Evolutionary conservation across 2,113 vertebrate genomes (phyloP).

Genomic region (Castor canadensis): DNA sequence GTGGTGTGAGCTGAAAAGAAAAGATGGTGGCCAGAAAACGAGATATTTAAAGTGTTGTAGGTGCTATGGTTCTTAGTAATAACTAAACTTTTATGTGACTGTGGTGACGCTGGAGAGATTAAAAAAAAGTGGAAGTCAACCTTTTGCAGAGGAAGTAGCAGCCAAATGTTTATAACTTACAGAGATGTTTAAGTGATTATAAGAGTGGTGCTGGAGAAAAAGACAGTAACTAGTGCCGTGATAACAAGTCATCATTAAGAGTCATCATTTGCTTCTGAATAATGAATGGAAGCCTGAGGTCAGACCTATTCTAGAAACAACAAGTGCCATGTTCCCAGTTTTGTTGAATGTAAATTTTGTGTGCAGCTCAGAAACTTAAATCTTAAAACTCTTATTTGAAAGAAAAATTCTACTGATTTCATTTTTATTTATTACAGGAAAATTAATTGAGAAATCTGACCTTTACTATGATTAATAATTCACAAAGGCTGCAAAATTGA

Average conservation of each 20-base stretch:
- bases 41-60: neutral
- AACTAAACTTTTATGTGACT: neutral
- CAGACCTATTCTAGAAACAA: neutral
- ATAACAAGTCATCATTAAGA: neutral
- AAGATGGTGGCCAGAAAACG: neutral
- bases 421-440: neutral
- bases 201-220: neutral
- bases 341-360: neutral
- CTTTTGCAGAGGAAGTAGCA: neutral
- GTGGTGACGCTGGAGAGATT: neutral
- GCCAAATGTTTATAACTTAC: neutral
- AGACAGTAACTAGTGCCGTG: neutral
- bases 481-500: neutral
- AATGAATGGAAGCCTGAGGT: neutral
- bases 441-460: neutral
- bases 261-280: neutral
- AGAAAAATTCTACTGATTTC: neutral
- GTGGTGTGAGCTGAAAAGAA: neutral
- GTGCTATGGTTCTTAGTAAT: neutral
- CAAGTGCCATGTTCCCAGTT: neutral
- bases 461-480: neutral
- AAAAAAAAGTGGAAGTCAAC: neutral
- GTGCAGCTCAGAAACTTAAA: neutral
- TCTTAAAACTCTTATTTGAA: neutral
- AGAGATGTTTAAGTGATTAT: neutral